Evolutionary conservation across 2,888 invertebrate genomes (phyloP), one percentile per base, ranked within the genome.

Genomic region (Ophion slaviceki): DNA sequence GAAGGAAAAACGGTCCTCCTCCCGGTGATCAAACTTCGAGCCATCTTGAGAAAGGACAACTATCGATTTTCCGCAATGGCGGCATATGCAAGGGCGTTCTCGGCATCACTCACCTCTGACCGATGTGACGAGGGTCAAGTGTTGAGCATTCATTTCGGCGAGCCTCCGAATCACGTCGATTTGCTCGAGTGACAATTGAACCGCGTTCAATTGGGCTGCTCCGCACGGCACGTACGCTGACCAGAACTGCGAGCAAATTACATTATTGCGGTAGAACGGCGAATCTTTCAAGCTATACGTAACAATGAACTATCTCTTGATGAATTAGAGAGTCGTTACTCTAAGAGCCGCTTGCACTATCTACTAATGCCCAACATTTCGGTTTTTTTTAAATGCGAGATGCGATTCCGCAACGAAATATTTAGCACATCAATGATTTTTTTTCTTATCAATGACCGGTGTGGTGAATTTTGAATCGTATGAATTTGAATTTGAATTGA

Each of bases 141-240:
- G 96, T 90, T 96, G 95, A 64, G 96, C 95, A 94, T 97, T 97
- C 95, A 97, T 96, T 91, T 97, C 97, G 81, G 96, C 95, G 88
- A 96, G 94, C 87, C 97, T 95, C 90, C 96, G 96, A 91, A 97
- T 97, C 90, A 97, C 97, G 94, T 97, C 97, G 94, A 97, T 97
- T 94, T 97, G 97, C 94, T 97, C 97, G 90, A 97, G 95, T 86
- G 97, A 97, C 90, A 97, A 95, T 94, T 97, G 97, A 92, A 97
- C 97, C 79, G 97, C 97, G 93, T 97, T 97, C 93, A 97, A 95
- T 93, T 97, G 97, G 91, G 97, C 96, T 40, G 97, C 97, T 89
- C 97, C 97, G 92, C 97, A 97, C 88, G 97, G 97, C 92, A 97
- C 97, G 94, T 97, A 97, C 87, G 97, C 97, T 87, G 97, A 97